These are phyloP conservation scores for Thalassophryne amazonica DNA, from an alignment of 2,797 vertebrate genomes.

Conservation along the genomic window DNA sequence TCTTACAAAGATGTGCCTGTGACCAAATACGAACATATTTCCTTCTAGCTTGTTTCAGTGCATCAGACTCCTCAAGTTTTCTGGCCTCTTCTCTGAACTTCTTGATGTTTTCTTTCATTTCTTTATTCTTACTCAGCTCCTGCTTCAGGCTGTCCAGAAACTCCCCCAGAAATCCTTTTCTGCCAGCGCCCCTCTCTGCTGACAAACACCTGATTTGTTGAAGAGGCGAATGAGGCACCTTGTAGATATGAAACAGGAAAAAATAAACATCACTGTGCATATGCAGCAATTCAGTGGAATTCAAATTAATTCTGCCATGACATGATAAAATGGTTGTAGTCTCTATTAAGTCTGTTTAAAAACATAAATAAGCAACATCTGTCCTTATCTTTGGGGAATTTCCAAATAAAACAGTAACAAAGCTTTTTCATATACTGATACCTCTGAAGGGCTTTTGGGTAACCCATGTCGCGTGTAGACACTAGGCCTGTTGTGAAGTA, in stretches of 20 bases:
- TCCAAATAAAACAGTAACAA: not conserved
- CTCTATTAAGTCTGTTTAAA: too few species aligned
- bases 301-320: not conserved
- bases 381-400: too few species aligned
- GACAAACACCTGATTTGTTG: constrained; percentile 68
- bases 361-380: too few species aligned
- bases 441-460: constrained; percentile 60
- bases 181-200: constrained; percentile 71
- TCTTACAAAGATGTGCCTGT: not conserved
- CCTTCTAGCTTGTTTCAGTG: constrained; percentile 87
- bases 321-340: too few species aligned
- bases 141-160: constrained; percentile 92
- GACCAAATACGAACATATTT: constrained; percentile 86
- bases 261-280: not conserved
- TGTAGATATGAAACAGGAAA: not conserved
- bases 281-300: not conserved
- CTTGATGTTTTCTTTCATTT: constrained; percentile 96
- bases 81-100: constrained; percentile 94
- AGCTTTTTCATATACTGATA: constrained; percentile 17
- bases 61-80: constrained; percentile 93
- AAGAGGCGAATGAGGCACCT: constrained; percentile 12
- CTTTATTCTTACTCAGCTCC: constrained; percentile 92
- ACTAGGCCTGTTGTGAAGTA: constrained; percentile 55
- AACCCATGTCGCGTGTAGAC: constrained; percentile 62
- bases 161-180: constrained; percentile 91